A percentile compares a stretch with the other conserved stretches of the same genome.
Conservation (phyloP, 2,797 vertebrate species). For the Rhodeus uyekii region DNA sequence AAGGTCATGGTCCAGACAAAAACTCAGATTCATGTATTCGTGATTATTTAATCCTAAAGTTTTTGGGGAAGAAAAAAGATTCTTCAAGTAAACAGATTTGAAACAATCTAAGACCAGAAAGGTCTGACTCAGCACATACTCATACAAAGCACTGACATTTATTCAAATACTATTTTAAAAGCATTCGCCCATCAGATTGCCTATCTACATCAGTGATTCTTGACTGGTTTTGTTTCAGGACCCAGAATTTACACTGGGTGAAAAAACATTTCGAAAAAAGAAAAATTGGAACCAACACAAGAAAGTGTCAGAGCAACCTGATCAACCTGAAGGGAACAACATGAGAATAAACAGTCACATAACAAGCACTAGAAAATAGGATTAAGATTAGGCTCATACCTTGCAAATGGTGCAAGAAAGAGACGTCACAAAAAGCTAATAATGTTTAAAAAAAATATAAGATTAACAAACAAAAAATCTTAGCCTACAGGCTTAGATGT, state of each 20-base stretch:
- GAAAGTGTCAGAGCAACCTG: background rate
- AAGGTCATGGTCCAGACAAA: background rate
- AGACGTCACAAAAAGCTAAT: slow-evolving; percentile 8
- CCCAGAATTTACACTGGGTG: background rate
- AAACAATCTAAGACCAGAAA: slow-evolving; percentile 22
- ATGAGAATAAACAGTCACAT: slow-evolving; percentile 2
- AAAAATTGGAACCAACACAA: background rate
- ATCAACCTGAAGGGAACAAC: slow-evolving; percentile 2
- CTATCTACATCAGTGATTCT: background rate
- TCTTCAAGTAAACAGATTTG: background rate
- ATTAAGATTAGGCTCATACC: slow-evolving; percentile 32
- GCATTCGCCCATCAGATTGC: too few relatives aligned
- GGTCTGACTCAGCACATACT: slow-evolving; percentile 21
- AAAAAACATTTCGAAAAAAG: background rate
- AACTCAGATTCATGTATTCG: background rate
- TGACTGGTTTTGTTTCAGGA: background rate
- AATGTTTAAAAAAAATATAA: slow-evolving; percentile 31
- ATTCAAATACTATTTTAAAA: background rate
- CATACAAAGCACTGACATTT: slow-evolving; percentile 30
- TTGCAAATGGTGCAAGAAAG: slow-evolving; percentile 10
- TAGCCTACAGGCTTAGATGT: background rate
- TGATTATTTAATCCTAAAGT: background rate
- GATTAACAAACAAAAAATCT: slow-evolving; percentile 28
- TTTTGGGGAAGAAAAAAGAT: slow-evolving; percentile 1
- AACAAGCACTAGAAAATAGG: slow-evolving; percentile 46